Conservation (phyloP, 1,140 invertebrate species). For the Anthonomus grandis region DNA sequence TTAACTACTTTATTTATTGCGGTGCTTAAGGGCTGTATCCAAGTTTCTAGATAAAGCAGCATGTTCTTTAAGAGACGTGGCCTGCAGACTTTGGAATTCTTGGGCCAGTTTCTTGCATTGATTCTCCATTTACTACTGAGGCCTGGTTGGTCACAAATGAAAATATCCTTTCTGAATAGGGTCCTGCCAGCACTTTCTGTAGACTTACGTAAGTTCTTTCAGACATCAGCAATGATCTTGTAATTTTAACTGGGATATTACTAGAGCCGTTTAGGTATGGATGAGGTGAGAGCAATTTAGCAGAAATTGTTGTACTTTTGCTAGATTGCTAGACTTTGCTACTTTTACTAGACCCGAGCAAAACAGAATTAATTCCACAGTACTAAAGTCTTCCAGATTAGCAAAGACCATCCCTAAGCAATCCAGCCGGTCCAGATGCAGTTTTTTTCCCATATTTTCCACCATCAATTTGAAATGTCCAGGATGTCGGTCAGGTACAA, state of each 20-base stretch:
- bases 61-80: conserved; percentile 36
- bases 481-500: conserved; percentile 31
- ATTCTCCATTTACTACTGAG: conserved; percentile 11
- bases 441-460: conserved; percentile 8
- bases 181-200: conserved; percentile 16
- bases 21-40: conserved; percentile 31
- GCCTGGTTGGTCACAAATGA: background rate
- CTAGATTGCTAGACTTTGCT: too few relatives aligned
- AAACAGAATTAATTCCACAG: background rate
- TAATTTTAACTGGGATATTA: conserved; percentile 15
- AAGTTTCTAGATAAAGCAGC: conserved; percentile 30
- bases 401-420: conserved; percentile 13
- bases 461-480: conserved; percentile 9
- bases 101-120: conserved; percentile 15
- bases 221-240: conserved; percentile 11
- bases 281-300: background rate
- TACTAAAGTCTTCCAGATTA: conserved; percentile 23
- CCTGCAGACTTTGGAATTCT: conserved; percentile 28
- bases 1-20: conserved; percentile 31
- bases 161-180: conserved; percentile 10
- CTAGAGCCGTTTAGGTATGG: conserved; percentile 6
- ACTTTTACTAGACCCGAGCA: too few relatives aligned
- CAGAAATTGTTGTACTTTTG: background rate
- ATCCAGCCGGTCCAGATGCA: conserved; percentile 1
- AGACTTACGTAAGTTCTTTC: conserved; percentile 8